Base-by-base conservation (phyloP, 2,888 invertebrate species). In the Caenorhabditis sp. region DNA sequence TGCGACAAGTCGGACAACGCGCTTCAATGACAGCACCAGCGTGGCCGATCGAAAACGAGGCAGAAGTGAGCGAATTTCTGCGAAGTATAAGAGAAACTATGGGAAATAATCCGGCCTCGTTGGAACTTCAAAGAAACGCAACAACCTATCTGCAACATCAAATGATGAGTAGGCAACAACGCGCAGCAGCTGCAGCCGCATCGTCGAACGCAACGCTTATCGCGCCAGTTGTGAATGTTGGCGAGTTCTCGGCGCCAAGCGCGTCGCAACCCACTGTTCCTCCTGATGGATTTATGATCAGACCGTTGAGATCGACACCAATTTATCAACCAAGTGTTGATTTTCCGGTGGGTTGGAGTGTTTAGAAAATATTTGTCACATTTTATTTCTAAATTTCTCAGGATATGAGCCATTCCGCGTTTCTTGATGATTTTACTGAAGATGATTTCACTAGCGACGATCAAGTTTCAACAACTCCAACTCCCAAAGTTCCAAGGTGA, bases 251-350 rank as follows among this genome's bases (percentile, higher is more conserved):
- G 2, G 43, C 43, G 2, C 12, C 43, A 43, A 43, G 12, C 3
- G 14, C 43, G 14, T 17, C 43, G 3, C 14, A 17, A 10, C 8
- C 43, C 2, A 6, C 43, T 10, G 43, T 43, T 10, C 3, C 17
- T 10, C 17, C 43, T 6, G 14, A 10, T 43, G 43, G 43, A 43
- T 17, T 17, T 51, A 51, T 71, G 6, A 66, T 71, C 5, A 43
- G 71, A 3, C 66, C 71, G 0, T 36, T 66, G 51, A 21, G 19
- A n/a, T 31, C 50, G 5, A 43, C 58, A 6, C 60, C 66, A 23
- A 63, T 71, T 19, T 71, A 71, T 50, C 71, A 62, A 27, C 63
- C 55, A 27, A 67, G 64, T 8, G 58, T 53, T 4, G 72, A 71
- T 36, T 62, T 65, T 14, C 65, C 65, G 21, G 66, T 58, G 12